Conservation (phyloP, 1,140 invertebrate genomes). For the Drosophila elegans region DNA sequence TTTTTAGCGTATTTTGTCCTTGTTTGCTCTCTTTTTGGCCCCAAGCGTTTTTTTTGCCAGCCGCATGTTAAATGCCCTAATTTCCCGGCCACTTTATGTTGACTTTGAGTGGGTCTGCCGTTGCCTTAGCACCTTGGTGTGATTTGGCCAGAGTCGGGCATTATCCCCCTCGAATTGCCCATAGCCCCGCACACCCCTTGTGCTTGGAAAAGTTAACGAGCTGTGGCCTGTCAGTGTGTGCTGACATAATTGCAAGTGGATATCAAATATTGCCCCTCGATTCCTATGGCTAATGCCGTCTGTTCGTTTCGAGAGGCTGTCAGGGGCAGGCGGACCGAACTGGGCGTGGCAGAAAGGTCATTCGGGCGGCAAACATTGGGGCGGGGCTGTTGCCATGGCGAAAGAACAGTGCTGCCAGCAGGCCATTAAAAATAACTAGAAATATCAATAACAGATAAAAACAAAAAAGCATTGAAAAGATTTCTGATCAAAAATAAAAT, state of each 20-base stretch:
- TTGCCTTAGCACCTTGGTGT: conserved; percentile 62
- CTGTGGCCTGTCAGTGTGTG: conserved; percentile 23
- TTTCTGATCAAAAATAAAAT: too few relatives aligned
- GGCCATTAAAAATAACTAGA: too few relatives aligned
- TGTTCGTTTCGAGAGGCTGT: conserved; percentile 34
- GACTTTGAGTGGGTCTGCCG: conserved; percentile 18
- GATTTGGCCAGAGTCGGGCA: conserved; percentile 26
- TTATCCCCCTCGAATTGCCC: background rate
- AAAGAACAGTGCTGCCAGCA: background rate
- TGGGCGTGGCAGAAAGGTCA: conserved; percentile 12
- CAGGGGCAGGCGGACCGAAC: conserved; percentile 13
- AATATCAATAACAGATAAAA: too few relatives aligned
- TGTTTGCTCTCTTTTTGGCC: conserved; percentile 31
- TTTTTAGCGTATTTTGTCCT: conserved; percentile 56
- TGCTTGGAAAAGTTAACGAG: conserved; percentile 12
- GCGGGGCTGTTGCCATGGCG: background rate
- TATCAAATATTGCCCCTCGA: conserved; percentile 32
- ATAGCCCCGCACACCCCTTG: background rate
- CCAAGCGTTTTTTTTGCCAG: conserved; percentile 47
- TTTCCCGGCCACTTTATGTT: conserved; percentile 50
- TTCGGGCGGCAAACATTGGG: background rate
- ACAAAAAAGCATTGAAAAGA: too few relatives aligned
- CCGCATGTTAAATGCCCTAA: conserved; percentile 76
- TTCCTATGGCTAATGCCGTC: conserved; percentile 28
- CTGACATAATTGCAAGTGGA: conserved; percentile 50